Percentiles rank a stretch among this genome's conserved stretches.
Evolutionary conservation across 2,113 vertebrate genomes (phyloP).

Genomic region (Prolemur simus): DNA sequence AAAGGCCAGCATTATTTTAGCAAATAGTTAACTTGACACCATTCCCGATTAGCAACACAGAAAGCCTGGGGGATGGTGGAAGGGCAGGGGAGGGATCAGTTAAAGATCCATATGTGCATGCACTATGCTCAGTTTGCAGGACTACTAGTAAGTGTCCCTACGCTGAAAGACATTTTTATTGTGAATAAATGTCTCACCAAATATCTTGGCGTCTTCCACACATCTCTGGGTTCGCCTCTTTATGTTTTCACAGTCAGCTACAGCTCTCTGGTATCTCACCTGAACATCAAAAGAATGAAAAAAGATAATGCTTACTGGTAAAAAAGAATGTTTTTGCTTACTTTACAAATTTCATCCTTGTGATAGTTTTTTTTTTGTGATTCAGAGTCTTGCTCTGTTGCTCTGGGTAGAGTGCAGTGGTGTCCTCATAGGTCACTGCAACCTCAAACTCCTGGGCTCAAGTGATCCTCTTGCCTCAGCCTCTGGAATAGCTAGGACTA

Average conservation of each 20-base stretch:
- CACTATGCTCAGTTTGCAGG: neutral
- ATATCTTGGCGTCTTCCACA: constrained; percentile 92
- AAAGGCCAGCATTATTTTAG: constrained; percentile 16
- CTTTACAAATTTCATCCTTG: neutral
- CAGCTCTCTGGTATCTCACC: constrained; percentile 87
- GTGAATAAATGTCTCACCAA: constrained; percentile 79
- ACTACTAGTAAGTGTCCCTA: neutral
- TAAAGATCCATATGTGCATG: neutral
- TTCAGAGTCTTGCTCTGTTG: no score
- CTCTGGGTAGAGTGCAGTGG: no score
- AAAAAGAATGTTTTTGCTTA: constrained; percentile 29
- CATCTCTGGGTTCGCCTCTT: constrained; percentile 90
- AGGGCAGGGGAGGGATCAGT: neutral
- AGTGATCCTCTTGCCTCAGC: no score
- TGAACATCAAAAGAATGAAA: constrained; percentile 70
- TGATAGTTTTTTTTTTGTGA: neutral
- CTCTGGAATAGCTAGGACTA: no score
- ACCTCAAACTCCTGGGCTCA: no score
- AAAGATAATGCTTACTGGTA: neutral
- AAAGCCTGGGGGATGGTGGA: neutral
- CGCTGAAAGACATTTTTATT: neutral
- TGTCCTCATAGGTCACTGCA: no score
- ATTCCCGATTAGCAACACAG: neutral
- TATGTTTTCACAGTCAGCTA: constrained; percentile 88
- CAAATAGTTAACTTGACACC: neutral